Percentiles rank a stretch among this genome's conserved stretches.
These are phyloP conservation scores for Cygnus buccinator DNA, from an alignment of 2,113 vertebrate species.

Conservation along the genomic window DNA sequence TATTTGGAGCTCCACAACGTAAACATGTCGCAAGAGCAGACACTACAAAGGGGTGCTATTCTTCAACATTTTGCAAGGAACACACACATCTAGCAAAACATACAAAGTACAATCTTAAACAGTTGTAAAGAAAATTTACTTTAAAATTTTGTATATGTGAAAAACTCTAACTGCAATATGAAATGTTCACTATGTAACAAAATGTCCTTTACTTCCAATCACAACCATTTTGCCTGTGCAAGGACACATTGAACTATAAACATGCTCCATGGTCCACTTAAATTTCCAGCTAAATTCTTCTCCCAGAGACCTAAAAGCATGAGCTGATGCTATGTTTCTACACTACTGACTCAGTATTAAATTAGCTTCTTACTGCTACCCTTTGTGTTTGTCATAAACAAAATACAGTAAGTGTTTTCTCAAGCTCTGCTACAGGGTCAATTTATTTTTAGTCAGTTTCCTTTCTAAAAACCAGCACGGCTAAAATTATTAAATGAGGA, in stretches of 20 bases:
- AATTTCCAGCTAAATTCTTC: not conserved
- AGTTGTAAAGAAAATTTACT: not conserved
- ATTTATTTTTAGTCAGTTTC: not conserved
- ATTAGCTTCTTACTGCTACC: not conserved
- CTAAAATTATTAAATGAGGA: not conserved
- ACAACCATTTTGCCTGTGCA: not conserved
- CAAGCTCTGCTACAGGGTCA: not conserved
- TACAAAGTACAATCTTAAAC: not conserved
- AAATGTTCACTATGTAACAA: not conserved
- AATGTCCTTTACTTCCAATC: not conserved
- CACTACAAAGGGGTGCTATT: not conserved
- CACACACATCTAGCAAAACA: not conserved
- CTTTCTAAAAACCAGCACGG: not conserved
- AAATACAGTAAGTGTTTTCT: not conserved
- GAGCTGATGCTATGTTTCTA: not conserved
- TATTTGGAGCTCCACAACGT: not conserved
- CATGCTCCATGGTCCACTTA: not conserved
- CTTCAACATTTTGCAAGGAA: not conserved
- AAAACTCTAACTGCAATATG: not conserved
- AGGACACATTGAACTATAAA: not conserved
- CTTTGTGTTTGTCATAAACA: not conserved
- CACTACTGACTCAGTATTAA: not conserved
- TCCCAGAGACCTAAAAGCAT: not conserved
- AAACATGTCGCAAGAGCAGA: not conserved
- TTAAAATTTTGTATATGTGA: not conserved